Conservation (phyloP, 2,888 invertebrate species). For the Gymnoscelis rufifasciata region DNA sequence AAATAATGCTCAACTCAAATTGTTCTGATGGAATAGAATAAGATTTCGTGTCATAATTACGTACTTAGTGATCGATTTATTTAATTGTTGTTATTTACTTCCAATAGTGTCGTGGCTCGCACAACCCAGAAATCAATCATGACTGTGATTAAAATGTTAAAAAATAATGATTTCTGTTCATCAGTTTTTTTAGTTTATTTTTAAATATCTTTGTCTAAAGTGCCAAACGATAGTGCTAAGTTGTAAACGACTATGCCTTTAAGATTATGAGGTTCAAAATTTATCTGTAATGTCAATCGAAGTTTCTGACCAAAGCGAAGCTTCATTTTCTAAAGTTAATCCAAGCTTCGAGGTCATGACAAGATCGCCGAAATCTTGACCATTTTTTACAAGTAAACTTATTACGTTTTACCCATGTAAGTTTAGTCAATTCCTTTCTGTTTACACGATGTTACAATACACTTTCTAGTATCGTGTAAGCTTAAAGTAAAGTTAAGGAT, state of each 20-base stretch:
- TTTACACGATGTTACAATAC: slow-evolving; percentile 71
- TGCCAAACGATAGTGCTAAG: slow-evolving; percentile 77
- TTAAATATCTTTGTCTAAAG: slow-evolving; percentile 61
- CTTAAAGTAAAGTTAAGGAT: slow-evolving; percentile 70
- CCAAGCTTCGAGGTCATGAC: slow-evolving; percentile 63
- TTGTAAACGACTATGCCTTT: slow-evolving; percentile 70
- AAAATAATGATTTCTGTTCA: slow-evolving; percentile 57
- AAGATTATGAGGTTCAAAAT: slow-evolving; percentile 63
- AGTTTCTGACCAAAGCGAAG: slow-evolving; percentile 65
- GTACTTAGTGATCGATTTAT: slow-evolving; percentile 59
- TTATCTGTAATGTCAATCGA: slow-evolving; percentile 50
- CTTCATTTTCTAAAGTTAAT: slow-evolving; percentile 36
- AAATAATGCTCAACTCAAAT: slow-evolving; percentile 70
- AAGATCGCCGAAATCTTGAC: slow-evolving; percentile 79
- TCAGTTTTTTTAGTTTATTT: slow-evolving; percentile 44
- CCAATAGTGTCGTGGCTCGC: slow-evolving; percentile 67
- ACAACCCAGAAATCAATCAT: slow-evolving; percentile 63
- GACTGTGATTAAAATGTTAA: slow-evolving; percentile 74
- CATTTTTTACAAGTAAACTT: slow-evolving; percentile 70
- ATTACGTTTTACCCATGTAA: slow-evolving; percentile 75
- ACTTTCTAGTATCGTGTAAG: slow-evolving; percentile 70
- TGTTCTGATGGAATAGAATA: slow-evolving; percentile 72
- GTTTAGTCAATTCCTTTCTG: slow-evolving; percentile 75
- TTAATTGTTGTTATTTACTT: slow-evolving; percentile 50
- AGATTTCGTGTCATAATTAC: slow-evolving; percentile 75